Conservation (phyloP, 2,888 invertebrate genomes). For the Phragmatobia fuliginosa region DNA sequence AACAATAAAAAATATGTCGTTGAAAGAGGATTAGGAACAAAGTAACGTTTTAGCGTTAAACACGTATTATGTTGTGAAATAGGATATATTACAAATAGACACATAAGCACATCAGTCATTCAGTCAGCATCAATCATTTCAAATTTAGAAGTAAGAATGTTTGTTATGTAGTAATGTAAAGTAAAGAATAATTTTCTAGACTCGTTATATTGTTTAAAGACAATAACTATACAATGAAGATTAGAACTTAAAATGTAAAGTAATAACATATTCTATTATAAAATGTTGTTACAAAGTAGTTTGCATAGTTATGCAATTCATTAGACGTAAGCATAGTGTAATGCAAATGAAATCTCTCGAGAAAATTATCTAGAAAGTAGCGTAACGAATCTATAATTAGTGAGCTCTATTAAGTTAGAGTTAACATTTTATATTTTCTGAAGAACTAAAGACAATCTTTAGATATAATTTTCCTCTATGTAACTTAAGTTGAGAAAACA, state of each 20-base stretch:
- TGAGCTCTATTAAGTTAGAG: slow-evolving; percentile 23
- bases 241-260: slow-evolving; percentile 25
- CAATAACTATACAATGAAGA: slow-evolving; percentile 26
- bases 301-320: slow-evolving; percentile 57
- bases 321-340: slow-evolving; percentile 58
- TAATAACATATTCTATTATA: slow-evolving; percentile 43
- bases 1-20: background rate
- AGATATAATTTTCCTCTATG: background rate
- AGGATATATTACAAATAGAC: too few species aligned
- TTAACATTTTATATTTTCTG: slow-evolving; percentile 25
- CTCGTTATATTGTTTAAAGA: slow-evolving; percentile 40
- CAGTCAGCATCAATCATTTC: too few species aligned
- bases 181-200: too few species aligned
- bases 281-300: slow-evolving; percentile 39
- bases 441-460: slow-evolving; percentile 19
- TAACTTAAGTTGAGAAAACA: background rate
- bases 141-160: too few species aligned
- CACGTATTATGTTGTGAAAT: slow-evolving; percentile 34
- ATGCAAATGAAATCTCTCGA: slow-evolving; percentile 58
- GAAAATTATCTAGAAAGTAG: slow-evolving; percentile 55
- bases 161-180: too few species aligned
- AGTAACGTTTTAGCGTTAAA: background rate
- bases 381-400: slow-evolving; percentile 60
- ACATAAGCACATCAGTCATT: too few species aligned
- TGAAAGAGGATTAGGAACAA: background rate